phyloP scores from a whole-genome alignment of 2,888 invertebrate species.

The Plebejus melissa region DNA sequence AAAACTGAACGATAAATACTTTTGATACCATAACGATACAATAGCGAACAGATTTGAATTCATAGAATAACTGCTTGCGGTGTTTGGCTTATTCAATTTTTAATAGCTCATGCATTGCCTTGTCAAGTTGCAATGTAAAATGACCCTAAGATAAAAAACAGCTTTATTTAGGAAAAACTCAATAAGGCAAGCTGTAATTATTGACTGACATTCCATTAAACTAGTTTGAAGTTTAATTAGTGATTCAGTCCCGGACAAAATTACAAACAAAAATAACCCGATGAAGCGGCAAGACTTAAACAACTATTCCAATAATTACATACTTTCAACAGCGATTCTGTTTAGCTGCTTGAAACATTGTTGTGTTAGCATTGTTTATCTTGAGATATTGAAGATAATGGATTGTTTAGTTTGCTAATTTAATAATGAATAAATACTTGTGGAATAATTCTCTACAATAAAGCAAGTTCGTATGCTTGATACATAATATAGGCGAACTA shows the following conservation, averaged over 20 bases:
- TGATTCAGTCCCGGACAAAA: conserved; percentile 17
- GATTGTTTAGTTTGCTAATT: not conserved
- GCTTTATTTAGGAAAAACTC: not conserved
- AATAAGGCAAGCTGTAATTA: not conserved
- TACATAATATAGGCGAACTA: no score
- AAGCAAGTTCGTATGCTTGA: no score
- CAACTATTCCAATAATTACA: conserved; percentile 19
- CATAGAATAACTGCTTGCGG: no score
- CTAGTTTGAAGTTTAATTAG: conserved; percentile 15
- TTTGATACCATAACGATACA: no score
- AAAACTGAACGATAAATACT: no score
- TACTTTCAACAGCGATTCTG: not conserved
- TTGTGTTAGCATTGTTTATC: not conserved
- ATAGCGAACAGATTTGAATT: no score
- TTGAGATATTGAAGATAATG: not conserved
- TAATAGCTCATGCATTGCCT: no score
- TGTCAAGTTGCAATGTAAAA: no score
- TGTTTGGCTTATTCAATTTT: no score
- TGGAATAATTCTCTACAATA: no score
- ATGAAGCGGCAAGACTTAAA: conserved; percentile 3
- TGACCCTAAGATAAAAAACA: no score
- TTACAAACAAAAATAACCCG: conserved; percentile 3
- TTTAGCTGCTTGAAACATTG: not conserved
- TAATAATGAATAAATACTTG: not conserved
- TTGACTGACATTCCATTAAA: conserved; percentile 9